Evolutionary conservation across 37 sponge, comb jelly and placozoan genomes (phyloP).

Genomic region (Haliclona indistincta): DNA sequence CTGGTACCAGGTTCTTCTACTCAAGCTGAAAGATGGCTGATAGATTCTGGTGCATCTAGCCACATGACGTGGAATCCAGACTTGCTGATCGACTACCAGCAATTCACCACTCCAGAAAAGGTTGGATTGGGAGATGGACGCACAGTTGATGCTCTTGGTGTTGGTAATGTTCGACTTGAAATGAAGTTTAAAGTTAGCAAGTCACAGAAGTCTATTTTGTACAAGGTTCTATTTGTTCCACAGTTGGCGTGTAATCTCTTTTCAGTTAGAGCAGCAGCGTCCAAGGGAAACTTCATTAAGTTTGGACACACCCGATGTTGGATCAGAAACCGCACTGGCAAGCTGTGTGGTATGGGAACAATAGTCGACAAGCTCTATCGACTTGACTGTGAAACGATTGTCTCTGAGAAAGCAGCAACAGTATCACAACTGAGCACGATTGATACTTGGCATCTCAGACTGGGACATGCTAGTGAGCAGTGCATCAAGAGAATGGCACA

Average conservation of each 20-base stretch:
- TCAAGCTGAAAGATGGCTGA: not conserved
- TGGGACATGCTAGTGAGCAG: conserved; percentile 46
- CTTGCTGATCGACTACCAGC: not conserved
- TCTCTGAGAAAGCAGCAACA: conserved; percentile 18
- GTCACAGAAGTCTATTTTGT: conserved; percentile 9
- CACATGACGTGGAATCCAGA: not conserved
- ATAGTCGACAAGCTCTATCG: conserved; percentile 29
- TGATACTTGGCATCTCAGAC: conserved; percentile 57
- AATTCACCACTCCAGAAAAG: not conserved
- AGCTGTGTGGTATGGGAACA: conserved; percentile 35
- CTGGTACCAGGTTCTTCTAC: conserved; percentile 2
- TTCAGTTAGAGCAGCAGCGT: conserved; percentile 37
- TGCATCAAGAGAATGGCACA: conserved; percentile 22
- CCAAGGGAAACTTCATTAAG: conserved; percentile 22
- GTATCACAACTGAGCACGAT: not conserved
- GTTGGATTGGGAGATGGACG: conserved; percentile 28
- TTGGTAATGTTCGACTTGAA: conserved; percentile 9
- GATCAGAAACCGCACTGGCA: conserved; percentile 29
- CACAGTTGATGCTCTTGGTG: conserved; percentile 26
- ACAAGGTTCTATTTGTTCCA: conserved; percentile 34
- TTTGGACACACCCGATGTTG: conserved; percentile 31
- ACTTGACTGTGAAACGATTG: conserved; percentile 12
- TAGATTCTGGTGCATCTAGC: conserved; percentile 27
- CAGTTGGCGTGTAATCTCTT: conserved; percentile 44
- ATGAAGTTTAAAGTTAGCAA: conserved; percentile 21